These are phyloP conservation scores for Sylvilagus floridanus DNA, from an alignment of 2,797 vertebrate species.

Conservation along the genomic window DNA sequence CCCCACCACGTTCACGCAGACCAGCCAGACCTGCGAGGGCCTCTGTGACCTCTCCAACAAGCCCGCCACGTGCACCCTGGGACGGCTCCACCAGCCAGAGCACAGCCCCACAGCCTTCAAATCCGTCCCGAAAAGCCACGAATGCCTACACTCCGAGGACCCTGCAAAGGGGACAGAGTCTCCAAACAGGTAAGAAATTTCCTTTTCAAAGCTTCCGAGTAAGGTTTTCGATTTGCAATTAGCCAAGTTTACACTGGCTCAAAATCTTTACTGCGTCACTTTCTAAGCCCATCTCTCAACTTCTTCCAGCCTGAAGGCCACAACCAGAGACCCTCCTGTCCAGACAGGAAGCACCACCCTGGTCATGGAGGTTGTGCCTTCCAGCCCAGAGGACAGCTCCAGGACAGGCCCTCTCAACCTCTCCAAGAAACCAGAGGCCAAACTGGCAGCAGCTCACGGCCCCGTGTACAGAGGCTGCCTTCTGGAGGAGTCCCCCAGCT, in stretches of 20 bases:
- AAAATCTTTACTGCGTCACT: background rate
- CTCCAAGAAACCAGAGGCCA: constrained; percentile 90
- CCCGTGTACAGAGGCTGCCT: constrained; percentile 41
- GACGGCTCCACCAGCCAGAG: constrained; percentile 81
- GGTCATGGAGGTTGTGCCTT: background rate
- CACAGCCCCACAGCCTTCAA: constrained; percentile 82
- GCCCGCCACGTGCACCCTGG: constrained; percentile 61
- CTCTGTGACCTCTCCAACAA: constrained; percentile 87
- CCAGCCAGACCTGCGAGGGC: constrained; percentile 83
- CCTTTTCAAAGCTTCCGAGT: background rate
- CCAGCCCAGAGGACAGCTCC: constrained; percentile 83
- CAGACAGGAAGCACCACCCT: background rate
- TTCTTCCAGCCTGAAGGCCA: constrained; percentile 82
- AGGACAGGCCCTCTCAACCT: constrained; percentile 93
- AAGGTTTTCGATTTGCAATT: background rate
- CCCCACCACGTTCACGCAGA: constrained; percentile 92
- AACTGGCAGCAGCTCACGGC: constrained; percentile 33
- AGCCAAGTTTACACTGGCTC: background rate
- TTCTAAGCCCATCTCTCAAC: constrained; percentile 55
- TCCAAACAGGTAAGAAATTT: constrained; percentile 86
- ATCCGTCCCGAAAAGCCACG: constrained; percentile 83
- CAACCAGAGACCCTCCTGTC: constrained; percentile 66
- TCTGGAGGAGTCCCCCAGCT: constrained; percentile 74
- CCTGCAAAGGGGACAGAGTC: constrained; percentile 81
- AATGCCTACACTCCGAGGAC: constrained; percentile 71